phyloP scores from a whole-genome alignment of 2,113 vertebrate species.

The Stegostoma tigrinum region DNA sequence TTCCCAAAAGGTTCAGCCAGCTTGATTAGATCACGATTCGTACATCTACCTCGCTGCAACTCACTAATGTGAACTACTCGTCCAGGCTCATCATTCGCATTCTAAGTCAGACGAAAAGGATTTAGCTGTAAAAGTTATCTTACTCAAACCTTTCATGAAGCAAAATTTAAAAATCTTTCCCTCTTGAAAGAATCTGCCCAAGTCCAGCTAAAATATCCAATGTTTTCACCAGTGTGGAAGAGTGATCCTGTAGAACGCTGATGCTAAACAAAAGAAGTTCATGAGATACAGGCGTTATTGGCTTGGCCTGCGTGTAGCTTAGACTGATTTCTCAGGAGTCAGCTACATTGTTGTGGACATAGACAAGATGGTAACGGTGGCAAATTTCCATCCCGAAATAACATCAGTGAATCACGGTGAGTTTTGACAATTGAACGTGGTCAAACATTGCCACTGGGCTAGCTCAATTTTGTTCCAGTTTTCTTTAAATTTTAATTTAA shows the following conservation, averaged over 20 bases:
- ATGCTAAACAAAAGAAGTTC: neutral
- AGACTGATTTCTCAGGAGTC: too few species aligned
- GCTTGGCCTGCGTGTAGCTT: too few species aligned
- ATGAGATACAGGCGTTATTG: too few species aligned
- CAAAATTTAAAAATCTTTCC: neutral
- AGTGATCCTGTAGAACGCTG: neutral
- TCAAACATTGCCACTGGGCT: too few species aligned
- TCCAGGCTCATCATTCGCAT: conserved; percentile 2
- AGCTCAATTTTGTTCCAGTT: too few species aligned
- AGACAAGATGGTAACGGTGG: too few species aligned
- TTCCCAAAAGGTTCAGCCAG: conserved; percentile 34
- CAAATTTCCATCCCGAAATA: too few species aligned
- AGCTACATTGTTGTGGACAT: too few species aligned
- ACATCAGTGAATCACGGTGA: too few species aligned
- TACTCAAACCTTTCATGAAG: neutral
- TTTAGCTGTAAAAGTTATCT: neutral
- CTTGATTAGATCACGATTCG: conserved; percentile 28
- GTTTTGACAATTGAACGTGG: too few species aligned
- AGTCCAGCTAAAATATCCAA: neutral
- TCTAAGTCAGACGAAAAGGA: neutral
- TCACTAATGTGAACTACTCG: conserved; percentile 35
- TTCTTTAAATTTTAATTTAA: too few species aligned
- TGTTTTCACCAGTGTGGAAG: neutral
- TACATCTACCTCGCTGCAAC: conserved; percentile 32
- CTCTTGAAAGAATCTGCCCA: neutral